Evolutionary conservation across 2,797 vertebrate genomes (phyloP), one percentile per base, ranked within the genome.

Genomic region (Anas georgica): DNA sequence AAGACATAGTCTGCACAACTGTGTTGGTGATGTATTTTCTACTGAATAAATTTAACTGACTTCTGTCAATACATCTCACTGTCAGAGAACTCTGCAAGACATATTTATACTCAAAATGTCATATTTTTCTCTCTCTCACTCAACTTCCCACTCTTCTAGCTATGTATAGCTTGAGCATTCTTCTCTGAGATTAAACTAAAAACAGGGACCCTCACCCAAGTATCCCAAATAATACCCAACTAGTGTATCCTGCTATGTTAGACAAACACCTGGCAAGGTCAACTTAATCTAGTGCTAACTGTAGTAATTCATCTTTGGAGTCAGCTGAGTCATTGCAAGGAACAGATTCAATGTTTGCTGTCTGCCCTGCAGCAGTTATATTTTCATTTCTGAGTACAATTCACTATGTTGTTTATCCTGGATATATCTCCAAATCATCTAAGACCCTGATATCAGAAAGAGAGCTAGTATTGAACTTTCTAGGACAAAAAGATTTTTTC

Each of bases 31-130:
- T 91, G 37, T 56, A 54, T 93, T 81, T 91, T 94, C 80, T 78
- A 74, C 69, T 5, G 10, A 80, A 66, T 33, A 91, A 91, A 93
- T 93, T 83, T 91, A 89, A 83, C 76, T 92, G 94, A 94, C 76
- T 73, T 74, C 54, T 91, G 91, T 85, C 90, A 86, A 85, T 93
- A 81, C 5, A 29, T 48, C 77, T 93, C 69, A 88, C 20, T 91
- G 56, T 93, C 72, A 82, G 16, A 60, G 55, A 60, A 37, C 54
- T 90, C 82, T 64, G 22, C 50, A 83, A 91, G 48, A 75, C 33
- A 72, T 66, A 77, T 86, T 94, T 80, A 87, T 29, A 59, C 37
- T 88, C 62, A 55, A 69, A 92, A 94, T 75, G 66, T 3, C 54
- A 66, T 43, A 68, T 46, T 89, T 70, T 25, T 78, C 18, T 64